Conservation (phyloP, 2,113 vertebrate species). For the Sphyrna mokarran region DNA sequence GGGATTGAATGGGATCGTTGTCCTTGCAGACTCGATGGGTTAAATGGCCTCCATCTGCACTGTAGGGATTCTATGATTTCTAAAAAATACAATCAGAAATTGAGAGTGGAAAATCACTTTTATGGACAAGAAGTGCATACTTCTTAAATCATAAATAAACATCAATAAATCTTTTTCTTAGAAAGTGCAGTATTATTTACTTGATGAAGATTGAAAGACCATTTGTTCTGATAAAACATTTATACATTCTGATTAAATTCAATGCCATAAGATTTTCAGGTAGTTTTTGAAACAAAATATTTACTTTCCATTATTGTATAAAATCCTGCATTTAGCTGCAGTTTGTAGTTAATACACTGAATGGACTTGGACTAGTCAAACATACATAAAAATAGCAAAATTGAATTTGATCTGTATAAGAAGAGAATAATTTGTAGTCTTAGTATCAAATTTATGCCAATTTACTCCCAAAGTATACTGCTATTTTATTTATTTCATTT, state of each 20-base stretch:
- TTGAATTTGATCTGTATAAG: background rate
- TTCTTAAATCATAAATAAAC: background rate
- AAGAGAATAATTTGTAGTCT: background rate
- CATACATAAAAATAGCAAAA: background rate
- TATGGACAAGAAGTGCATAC: background rate
- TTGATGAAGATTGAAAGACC: background rate
- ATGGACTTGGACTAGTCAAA: background rate
- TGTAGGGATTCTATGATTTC: too few species aligned
- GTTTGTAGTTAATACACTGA: background rate
- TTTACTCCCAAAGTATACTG: background rate
- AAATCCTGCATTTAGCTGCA: background rate
- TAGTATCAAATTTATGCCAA: background rate
- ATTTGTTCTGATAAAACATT: background rate
- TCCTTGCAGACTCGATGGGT: too few species aligned
- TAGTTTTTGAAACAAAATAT: background rate
- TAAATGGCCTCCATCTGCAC: too few species aligned
- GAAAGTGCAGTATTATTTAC: background rate
- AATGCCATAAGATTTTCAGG: background rate
- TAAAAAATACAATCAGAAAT: background rate
- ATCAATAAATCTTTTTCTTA: background rate
- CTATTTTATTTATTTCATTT: background rate
- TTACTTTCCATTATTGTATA: background rate
- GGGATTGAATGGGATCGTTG: too few species aligned
- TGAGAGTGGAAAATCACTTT: background rate
- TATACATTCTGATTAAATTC: background rate